Percentiles rank a stretch among this genome's conserved stretches.
phyloP scores from a whole-genome alignment of 2,113 vertebrate genomes.

The Gasterosteus aculeatus region DNA sequence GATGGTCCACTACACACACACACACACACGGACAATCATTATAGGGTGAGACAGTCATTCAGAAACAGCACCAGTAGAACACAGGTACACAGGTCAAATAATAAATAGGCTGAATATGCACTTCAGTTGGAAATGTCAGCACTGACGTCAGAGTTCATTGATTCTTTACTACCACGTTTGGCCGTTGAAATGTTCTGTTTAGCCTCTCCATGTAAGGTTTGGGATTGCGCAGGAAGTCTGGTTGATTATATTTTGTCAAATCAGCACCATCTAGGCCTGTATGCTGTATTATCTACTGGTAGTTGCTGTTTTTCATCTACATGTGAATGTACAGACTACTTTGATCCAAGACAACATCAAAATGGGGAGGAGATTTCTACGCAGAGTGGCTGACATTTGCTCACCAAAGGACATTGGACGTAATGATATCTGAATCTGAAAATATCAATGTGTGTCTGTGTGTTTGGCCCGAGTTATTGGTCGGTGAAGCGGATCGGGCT shows the following conservation, averaged over 20 bases:
- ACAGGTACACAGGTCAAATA: too few relatives aligned
- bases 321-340: background rate
- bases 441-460: background rate
- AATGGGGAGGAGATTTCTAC: background rate
- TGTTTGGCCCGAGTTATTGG: background rate
- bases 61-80: background rate
- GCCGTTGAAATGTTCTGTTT: background rate
- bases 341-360: background rate
- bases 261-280: background rate
- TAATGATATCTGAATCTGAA: background rate
- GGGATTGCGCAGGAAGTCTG: background rate
- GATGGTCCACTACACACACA: conserved; percentile 88
- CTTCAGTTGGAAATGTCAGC: too few relatives aligned
- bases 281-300: background rate
- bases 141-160: too few relatives aligned
- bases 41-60: background rate
- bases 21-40: conserved; percentile 13
- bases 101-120: background rate
- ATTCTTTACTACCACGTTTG: background rate
- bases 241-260: background rate
- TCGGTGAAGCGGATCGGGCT: background rate
- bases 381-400: background rate
- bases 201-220: background rate
- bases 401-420: background rate
- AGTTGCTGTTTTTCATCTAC: background rate